phyloP scores from a whole-genome alignment of 1,140 invertebrate genomes.

The Listronotus bonariensis region DNA sequence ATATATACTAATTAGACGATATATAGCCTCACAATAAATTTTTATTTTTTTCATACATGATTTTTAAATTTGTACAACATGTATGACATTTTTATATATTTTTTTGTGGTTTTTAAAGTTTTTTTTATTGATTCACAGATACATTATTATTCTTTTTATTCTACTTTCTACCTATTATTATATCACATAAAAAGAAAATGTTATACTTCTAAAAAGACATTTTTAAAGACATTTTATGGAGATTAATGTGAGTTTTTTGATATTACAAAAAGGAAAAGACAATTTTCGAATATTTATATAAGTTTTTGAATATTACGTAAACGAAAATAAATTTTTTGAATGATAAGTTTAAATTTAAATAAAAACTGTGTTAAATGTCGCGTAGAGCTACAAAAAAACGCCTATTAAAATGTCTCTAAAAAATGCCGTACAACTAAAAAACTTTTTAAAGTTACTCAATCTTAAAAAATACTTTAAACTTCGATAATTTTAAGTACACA shows the following conservation, averaged over 20 bases:
- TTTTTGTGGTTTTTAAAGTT: constrained; percentile 16
- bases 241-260: too few species aligned
- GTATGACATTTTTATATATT: constrained; percentile 37
- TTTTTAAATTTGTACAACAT: constrained; percentile 44
- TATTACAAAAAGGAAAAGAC: too few species aligned
- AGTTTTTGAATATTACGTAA: too few species aligned
- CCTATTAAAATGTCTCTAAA: constrained; percentile 27
- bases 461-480: too few species aligned
- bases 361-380: too few species aligned
- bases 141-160: constrained; percentile 13
- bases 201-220: too few species aligned
- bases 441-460: too few species aligned
- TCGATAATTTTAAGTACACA: constrained; percentile 43
- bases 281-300: too few species aligned
- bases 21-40: constrained; percentile 38
- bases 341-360: too few species aligned
- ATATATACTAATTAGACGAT: constrained; percentile 29
- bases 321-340: too few species aligned
- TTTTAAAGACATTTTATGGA: too few species aligned
- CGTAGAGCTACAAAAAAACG: too few species aligned
- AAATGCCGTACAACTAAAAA: constrained; percentile 30
- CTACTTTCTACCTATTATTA: constrained; percentile 20
- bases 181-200: constrained; percentile 29
- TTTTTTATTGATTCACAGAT: constrained; percentile 14
- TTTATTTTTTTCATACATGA: constrained; percentile 37